phyloP scores from a whole-genome alignment of 2,113 vertebrate genomes.

The Prunella fulvescens region DNA sequence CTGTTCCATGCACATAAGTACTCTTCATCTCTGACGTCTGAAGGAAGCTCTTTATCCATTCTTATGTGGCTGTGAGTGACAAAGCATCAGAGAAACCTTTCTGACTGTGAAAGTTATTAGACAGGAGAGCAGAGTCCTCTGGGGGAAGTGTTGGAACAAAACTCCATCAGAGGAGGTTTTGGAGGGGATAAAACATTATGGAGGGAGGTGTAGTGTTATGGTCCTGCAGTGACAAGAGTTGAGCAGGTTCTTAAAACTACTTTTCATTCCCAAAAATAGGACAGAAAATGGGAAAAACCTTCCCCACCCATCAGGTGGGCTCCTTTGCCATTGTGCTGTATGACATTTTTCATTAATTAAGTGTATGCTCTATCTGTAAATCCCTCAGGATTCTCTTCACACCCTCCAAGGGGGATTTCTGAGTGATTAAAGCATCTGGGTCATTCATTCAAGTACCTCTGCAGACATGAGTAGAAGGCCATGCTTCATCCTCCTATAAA shows the following conservation, averaged over 20 bases:
- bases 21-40: conserved; percentile 1
- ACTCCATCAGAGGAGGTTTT: background rate
- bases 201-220: background rate
- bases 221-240: background rate
- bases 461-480: background rate
- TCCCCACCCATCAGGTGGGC: background rate
- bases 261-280: background rate
- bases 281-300: background rate
- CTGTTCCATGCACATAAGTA: background rate
- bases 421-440: background rate
- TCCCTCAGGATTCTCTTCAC: background rate
- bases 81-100: background rate
- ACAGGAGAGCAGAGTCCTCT: conserved; percentile 13
- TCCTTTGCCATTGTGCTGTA: background rate
- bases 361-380: background rate
- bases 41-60: background rate
- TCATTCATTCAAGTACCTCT: background rate
- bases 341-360: background rate
- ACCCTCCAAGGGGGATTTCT: background rate
- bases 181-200: background rate
- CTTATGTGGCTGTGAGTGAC: background rate
- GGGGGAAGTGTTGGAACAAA: conserved; percentile 3
- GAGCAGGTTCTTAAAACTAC: background rate
- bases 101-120: conserved; percentile 39
- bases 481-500: background rate